A percentile compares a stretch with the other conserved stretches of the same genome.
These are phyloP conservation scores for Ormia ochracea DNA, from an alignment of 2,888 invertebrate species.

Conservation along the genomic window DNA sequence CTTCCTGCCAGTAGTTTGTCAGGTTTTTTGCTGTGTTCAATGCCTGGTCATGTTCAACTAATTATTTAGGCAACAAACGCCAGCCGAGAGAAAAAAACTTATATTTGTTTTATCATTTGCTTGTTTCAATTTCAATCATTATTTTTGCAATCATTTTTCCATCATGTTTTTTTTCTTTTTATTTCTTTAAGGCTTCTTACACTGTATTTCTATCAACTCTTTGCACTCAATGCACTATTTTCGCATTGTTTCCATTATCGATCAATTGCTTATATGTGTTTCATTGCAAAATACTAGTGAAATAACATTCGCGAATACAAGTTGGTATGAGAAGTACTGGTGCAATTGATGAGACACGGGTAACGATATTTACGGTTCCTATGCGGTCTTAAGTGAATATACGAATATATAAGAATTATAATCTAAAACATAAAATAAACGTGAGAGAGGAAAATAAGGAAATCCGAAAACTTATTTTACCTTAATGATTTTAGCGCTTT, in stretches of 20 bases:
- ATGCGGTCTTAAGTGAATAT: too few relatives aligned
- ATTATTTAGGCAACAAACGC: slow-evolving; percentile 52
- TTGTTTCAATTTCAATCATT: background rate
- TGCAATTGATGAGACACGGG: too few relatives aligned
- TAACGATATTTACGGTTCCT: too few relatives aligned
- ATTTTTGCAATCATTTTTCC: too few relatives aligned
- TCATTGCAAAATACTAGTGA: background rate
- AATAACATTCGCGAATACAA: background rate
- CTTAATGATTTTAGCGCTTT: too few relatives aligned
- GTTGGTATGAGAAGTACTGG: too few relatives aligned
- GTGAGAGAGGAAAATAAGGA: too few relatives aligned
- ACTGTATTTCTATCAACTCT: background rate
- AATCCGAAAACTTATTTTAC: too few relatives aligned
- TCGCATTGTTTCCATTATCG: slow-evolving; percentile 60
- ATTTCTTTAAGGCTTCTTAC: slow-evolving; percentile 24
- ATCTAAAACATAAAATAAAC: too few relatives aligned
- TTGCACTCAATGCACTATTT: slow-evolving; percentile 30
- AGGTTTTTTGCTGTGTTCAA: slow-evolving; percentile 30
- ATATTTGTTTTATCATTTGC: slow-evolving; percentile 13
- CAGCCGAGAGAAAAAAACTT: slow-evolving; percentile 37
- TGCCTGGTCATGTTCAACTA: slow-evolving; percentile 52
- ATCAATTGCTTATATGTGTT: slow-evolving; percentile 52
- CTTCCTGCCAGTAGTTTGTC: slow-evolving; percentile 13
- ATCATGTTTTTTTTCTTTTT: too few relatives aligned
- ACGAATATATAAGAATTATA: too few relatives aligned